Evolutionary conservation across 2,797 vertebrate genomes (phyloP), one percentile per base, ranked within the genome.

Genomic region (Dicrostonyx torquatus): DNA sequence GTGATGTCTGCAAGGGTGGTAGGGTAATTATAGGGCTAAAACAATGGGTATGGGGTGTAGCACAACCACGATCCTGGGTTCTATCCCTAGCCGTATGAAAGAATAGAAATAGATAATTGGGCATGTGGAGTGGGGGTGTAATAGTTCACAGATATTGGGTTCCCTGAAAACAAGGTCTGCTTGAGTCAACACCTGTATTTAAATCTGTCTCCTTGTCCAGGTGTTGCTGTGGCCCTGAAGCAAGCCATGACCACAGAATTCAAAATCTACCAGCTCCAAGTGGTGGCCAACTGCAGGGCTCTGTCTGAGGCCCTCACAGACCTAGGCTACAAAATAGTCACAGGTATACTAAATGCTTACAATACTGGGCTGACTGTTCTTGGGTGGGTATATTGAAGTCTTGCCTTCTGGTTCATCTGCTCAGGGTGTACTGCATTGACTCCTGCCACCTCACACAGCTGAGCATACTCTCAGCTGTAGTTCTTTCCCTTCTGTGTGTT

Each of bases 201-300:
- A 31, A 79, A 11, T 34, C 45, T 50, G 2, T 70, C 45, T 92
- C 77, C 72, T 20, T 76, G 12, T 0, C 0, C 98, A 99, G 99
- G 99, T 87, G 98, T 99, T 0, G 99, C 99, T 0, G 99, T 99
- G 4, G 99, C 99, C 0, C 98, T 99, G 97, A 99, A 98, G 95
- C 99, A 99, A 97, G 99, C 99, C 93, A 98, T 99, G 98, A 99
- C 99, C 0, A 98, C 99, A 0, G 99, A 99, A 97, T 99, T 99
- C 91, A 99, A 98, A 96, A 96, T 97, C 13, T 99, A 99, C 92
- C 99, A 99, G 98, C 89, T 86, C 83, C 99, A 99, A 97, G 99
- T 99, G 95, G 98, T 99, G 0, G 97, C 98, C 4, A 99, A 99
- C 97, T 99, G 99, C 98, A 99, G 93, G 95, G 98, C 98, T 1